Percentiles rank a stretch among this genome's conserved stretches.
phyloP scores from a whole-genome alignment of 2,888 invertebrate species.

The Dicyrtoma fusca region DNA sequence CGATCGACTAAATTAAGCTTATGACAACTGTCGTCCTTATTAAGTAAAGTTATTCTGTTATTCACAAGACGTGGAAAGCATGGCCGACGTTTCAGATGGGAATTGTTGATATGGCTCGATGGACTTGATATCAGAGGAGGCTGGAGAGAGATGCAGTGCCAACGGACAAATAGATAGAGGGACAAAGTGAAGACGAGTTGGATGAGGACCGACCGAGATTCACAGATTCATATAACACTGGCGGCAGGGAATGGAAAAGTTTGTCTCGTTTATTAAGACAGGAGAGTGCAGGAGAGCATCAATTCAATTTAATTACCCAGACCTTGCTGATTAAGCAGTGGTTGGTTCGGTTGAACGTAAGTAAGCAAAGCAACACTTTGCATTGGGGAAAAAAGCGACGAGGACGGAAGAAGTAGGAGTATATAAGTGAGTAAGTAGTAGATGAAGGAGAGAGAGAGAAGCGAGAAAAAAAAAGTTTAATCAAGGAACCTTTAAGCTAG shows the following conservation, averaged over 20 bases:
- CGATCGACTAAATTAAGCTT: slow-evolving; percentile 38
- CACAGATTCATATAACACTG: not conserved
- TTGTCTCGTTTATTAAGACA: slow-evolving; percentile 45
- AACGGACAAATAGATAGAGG: not conserved
- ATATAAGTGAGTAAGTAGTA: not conserved
- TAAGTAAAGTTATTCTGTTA: slow-evolving; percentile 34
- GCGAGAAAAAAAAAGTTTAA: slow-evolving; percentile 36
- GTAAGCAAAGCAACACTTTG: slow-evolving; percentile 32
- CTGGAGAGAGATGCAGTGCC: not conserved
- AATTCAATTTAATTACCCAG: slow-evolving; percentile 52
- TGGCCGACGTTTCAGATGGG: slow-evolving; percentile 41
- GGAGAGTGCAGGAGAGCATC: slow-evolving; percentile 40
- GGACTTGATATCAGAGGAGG: slow-evolving; percentile 20
- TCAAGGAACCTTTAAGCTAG: slow-evolving; percentile 32
- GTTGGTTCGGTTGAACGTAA: slow-evolving; percentile 21
- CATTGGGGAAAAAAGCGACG: slow-evolving; percentile 16
- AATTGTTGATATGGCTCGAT: slow-evolving; percentile 40
- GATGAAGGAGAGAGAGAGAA: not conserved
- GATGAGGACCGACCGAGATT: not conserved
- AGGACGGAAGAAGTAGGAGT: not conserved
- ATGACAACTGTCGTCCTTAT: slow-evolving; percentile 42
- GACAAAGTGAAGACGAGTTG: not conserved
- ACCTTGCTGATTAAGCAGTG: slow-evolving; percentile 46
- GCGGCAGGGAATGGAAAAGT: slow-evolving; percentile 26
- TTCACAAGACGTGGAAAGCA: slow-evolving; percentile 15